phyloP scores from a whole-genome alignment of 2,888 invertebrate genomes.

The Lasioglossum villosulum region DNA sequence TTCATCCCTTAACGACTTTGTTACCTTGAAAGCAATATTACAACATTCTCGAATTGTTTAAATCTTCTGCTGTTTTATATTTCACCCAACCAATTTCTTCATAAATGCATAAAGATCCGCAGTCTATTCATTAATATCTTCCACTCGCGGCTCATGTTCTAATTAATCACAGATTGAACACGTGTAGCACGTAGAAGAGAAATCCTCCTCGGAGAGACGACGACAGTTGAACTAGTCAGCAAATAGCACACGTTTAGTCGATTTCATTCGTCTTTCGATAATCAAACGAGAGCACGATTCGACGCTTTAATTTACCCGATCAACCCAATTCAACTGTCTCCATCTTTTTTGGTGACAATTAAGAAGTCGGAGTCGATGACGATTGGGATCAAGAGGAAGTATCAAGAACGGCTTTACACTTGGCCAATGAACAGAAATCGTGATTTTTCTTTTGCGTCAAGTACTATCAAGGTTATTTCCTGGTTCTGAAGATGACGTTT shows the following conservation, averaged over 20 bases:
- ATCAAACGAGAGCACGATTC: background rate
- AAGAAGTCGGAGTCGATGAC: background rate
- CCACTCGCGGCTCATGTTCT: background rate
- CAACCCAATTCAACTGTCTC: background rate
- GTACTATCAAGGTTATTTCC: background rate
- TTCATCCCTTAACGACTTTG: too few species aligned
- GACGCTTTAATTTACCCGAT: background rate
- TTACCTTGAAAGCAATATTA: too few species aligned
- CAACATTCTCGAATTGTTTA: too few species aligned
- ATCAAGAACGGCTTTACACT: background rate
- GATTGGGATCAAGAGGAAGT: background rate
- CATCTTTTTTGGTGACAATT: background rate
- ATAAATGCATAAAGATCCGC: too few species aligned
- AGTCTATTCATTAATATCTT: too few species aligned
- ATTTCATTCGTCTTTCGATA: background rate
- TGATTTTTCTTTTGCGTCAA: background rate
- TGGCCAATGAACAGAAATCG: background rate
- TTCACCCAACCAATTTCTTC: too few species aligned
- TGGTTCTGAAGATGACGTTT: background rate
- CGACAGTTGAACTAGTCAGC: slow-evolving; percentile 2
- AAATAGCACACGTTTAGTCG: background rate
- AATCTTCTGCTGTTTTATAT: too few species aligned
- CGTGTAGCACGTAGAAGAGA: background rate
- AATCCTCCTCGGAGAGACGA: background rate
- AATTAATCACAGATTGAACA: background rate